phyloP scores from a whole-genome alignment of 2,888 invertebrate genomes.

The Gastracanthus pulcherrimus region DNA sequence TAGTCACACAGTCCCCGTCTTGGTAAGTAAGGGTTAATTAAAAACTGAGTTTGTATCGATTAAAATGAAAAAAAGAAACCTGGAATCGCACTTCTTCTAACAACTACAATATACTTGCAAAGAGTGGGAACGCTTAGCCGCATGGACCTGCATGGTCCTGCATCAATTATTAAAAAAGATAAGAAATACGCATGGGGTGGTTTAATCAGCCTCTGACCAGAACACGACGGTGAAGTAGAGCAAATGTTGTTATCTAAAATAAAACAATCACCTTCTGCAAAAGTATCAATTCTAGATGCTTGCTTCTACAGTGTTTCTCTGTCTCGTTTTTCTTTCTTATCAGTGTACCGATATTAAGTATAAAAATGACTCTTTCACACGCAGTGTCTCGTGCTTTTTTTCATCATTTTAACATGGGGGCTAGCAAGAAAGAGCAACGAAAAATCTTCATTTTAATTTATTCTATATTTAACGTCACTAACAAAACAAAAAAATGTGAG shows the following conservation, averaged over 20 bases:
- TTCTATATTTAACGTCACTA: conserved; percentile 24
- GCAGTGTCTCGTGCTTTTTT: conserved; percentile 1
- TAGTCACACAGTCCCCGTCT: no score
- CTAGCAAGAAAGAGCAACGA: neutral
- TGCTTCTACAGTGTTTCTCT: conserved; percentile 66
- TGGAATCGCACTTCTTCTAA: conserved; percentile 32
- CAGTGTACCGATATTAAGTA: neutral
- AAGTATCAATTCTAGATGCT: conserved; percentile 57
- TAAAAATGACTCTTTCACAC: conserved; percentile 2
- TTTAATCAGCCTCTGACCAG: conserved; percentile 12
- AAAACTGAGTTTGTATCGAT: no score
- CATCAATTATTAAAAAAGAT: neutral
- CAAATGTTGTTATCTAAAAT: neutral
- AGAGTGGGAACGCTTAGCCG: conserved; percentile 8
- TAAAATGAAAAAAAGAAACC: neutral
- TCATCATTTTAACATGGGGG: conserved; percentile 22
- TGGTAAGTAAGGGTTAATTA: no score
- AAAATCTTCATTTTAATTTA: neutral
- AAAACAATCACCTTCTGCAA: conserved; percentile 63
- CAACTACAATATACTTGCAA: neutral
- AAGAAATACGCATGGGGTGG: conserved; percentile 15
- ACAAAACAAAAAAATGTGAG: neutral
- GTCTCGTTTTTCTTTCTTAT: conserved; percentile 51
- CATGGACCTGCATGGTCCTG: neutral
- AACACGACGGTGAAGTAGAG: conserved; percentile 6